Evolutionary conservation across 2,797 vertebrate genomes (phyloP).

Genomic region (Lemur catta): DNA sequence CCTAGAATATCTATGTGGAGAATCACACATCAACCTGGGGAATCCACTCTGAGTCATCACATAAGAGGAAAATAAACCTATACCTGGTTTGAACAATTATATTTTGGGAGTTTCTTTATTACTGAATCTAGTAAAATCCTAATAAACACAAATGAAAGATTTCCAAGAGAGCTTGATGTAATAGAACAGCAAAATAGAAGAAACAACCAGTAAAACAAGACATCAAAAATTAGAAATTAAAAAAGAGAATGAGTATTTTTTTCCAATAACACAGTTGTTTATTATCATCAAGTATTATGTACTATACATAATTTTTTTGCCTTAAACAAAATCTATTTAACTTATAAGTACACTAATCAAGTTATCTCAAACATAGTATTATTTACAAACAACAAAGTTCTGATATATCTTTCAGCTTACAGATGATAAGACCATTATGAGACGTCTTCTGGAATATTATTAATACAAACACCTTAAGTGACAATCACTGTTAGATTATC

Average conservation of each 20-base stretch:
- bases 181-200: not conserved
- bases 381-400: not conserved
- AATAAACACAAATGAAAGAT: not conserved
- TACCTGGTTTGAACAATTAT: not conserved
- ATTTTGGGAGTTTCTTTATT: not conserved
- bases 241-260: not conserved
- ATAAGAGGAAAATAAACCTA: not conserved
- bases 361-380: not conserved
- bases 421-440: not conserved
- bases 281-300: no score
- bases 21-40: not conserved
- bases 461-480: not conserved
- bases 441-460: not conserved
- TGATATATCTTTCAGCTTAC: not conserved
- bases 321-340: not conserved
- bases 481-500: not conserved
- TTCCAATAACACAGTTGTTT: no score
- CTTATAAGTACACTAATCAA: not conserved
- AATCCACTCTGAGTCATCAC: not conserved
- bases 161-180: not conserved
- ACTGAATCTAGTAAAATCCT: not conserved
- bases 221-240: not conserved
- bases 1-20: not conserved
- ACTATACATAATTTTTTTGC: no score
- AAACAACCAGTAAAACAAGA: not conserved